Evolutionary conservation across 2,113 vertebrate species (phyloP).

Genomic region (Phalacrocorax brasilianus): DNA sequence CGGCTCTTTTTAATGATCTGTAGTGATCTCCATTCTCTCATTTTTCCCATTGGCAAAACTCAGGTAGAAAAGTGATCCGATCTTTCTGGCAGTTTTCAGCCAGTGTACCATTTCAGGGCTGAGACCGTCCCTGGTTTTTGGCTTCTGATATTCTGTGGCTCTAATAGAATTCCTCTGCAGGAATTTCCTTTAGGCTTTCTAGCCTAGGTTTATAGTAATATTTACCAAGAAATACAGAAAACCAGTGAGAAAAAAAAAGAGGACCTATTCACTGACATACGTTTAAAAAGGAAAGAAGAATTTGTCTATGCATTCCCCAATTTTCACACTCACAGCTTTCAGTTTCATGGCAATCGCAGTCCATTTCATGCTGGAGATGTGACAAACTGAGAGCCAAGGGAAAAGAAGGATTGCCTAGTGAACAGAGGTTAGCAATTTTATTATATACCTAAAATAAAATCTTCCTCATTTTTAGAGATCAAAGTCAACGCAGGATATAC

Average conservation of each 20-base stretch:
- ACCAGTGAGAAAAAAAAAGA: not conserved
- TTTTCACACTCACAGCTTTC: slow-evolving; percentile 37
- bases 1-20: not conserved
- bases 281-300: slow-evolving; percentile 8
- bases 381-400: not conserved
- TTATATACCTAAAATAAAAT: slow-evolving; percentile 32
- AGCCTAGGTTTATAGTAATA: not conserved
- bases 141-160: not conserved
- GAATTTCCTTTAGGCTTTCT: not conserved
- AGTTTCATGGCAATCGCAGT: slow-evolving; percentile 44
- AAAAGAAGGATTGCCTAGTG: slow-evolving; percentile 31
- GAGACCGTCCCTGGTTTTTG: not conserved
- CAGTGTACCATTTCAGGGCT: not conserved
- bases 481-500: slow-evolving; percentile 16
- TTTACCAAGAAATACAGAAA: slow-evolving; percentile 32
- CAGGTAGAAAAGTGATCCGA: not conserved
- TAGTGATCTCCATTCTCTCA: not conserved
- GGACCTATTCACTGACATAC: not conserved
- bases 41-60: not conserved
- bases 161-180: not conserved
- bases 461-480: slow-evolving; percentile 21
- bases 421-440: not conserved
- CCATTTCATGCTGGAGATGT: slow-evolving; percentile 44
- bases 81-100: not conserved
- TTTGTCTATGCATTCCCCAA: slow-evolving; percentile 19